These are phyloP conservation scores for Agrilus planipennis DNA, from an alignment of 1,140 invertebrate genomes.

Conservation along the genomic window DNA sequence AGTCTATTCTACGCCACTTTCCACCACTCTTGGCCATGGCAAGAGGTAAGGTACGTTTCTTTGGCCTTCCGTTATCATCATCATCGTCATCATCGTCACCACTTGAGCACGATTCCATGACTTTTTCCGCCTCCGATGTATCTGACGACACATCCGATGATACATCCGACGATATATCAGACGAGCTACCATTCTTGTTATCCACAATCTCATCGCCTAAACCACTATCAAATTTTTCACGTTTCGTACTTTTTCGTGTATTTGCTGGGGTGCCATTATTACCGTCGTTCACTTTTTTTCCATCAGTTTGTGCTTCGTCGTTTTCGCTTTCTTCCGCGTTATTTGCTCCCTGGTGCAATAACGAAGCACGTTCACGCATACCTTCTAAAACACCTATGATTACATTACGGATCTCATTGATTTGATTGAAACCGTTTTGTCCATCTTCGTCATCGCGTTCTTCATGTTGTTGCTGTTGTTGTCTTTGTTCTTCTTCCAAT, in stretches of 20 bases:
- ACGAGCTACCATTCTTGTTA: slow-evolving; percentile 4
- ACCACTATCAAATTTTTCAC: slow-evolving; percentile 48
- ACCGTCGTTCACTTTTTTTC: not conserved
- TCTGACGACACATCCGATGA: slow-evolving; percentile 15
- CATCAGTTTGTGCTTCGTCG: not conserved
- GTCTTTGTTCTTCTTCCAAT: no score
- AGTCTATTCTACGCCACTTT: slow-evolving; percentile 9
- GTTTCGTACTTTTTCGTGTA: slow-evolving; percentile 19
- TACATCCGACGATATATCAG: slow-evolving; percentile 16
- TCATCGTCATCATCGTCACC: slow-evolving; percentile 18
- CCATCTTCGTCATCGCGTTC: no score
- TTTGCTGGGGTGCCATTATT: not conserved
- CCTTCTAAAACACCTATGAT: no score
- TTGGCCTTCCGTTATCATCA: slow-evolving; percentile 13
- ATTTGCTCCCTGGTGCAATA: no score
- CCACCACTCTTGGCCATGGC: slow-evolving; percentile 9
- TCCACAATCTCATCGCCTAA: slow-evolving; percentile 36
- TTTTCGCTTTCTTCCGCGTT: not conserved
- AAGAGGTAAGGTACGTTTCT: slow-evolving; percentile 13
- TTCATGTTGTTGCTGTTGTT: no score
- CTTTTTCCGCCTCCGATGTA: slow-evolving; percentile 8
- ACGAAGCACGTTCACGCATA: no score
- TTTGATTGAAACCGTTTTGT: no score
- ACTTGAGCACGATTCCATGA: slow-evolving; percentile 19
- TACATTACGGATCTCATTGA: no score